Conservation (phyloP, 2,797 vertebrate genomes). For the Peromyscus attwateri region DNA sequence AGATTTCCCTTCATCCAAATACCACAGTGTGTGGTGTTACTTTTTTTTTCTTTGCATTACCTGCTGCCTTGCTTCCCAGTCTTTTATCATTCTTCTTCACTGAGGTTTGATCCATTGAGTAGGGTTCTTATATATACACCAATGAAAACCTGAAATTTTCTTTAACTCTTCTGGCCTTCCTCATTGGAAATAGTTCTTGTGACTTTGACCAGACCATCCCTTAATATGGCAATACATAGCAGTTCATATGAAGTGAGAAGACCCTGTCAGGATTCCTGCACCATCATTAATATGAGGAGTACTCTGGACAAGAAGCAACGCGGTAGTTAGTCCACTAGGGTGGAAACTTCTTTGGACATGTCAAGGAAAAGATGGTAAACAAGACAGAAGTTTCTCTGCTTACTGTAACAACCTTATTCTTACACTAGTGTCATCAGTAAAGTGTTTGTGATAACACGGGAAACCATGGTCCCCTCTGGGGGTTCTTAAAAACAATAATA, state of each 20-base stretch:
- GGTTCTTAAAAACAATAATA: background rate
- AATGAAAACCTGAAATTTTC: background rate
- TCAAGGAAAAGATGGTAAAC: background rate
- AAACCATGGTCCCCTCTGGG: background rate
- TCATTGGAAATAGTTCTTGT: background rate
- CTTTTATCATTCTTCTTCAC: background rate
- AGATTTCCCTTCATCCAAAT: background rate
- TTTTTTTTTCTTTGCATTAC: background rate
- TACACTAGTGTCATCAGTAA: background rate
- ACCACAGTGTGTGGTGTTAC: background rate
- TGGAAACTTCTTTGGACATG: background rate
- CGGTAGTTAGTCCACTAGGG: background rate
- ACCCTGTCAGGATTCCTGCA: background rate
- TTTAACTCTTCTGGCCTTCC: background rate
- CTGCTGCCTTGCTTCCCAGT: background rate
- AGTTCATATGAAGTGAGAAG: background rate
- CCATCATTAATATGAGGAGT: background rate
- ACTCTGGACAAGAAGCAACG: background rate
- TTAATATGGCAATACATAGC: background rate
- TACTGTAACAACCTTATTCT: background rate
- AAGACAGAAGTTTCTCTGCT: background rate
- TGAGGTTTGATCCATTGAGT: background rate
- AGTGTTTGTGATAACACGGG: background rate
- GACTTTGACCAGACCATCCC: background rate
- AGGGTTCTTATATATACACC: background rate